A percentile compares a stretch with the other conserved stretches of the same genome.
phyloP scores from a whole-genome alignment of 2,888 invertebrate genomes.

The Proisotoma minuta region DNA sequence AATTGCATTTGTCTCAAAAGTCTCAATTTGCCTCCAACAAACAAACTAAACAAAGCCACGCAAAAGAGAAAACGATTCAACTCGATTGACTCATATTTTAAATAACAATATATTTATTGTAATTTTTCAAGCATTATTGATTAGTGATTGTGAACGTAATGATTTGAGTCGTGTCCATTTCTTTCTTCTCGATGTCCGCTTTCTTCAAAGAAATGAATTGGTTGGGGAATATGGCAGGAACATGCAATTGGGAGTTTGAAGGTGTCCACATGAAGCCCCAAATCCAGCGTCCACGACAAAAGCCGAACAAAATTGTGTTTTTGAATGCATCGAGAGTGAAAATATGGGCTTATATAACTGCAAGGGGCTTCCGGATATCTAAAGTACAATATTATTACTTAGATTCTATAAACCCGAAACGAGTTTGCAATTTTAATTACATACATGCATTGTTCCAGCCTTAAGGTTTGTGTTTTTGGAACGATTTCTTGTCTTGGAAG shows the following conservation, averaged over 20 bases:
- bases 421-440: slow-evolving; percentile 19
- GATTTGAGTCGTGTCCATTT: slow-evolving; percentile 23
- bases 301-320: slow-evolving; percentile 51
- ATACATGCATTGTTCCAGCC: slow-evolving; percentile 52
- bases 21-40: too few relatives aligned
- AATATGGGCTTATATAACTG: slow-evolving; percentile 50
- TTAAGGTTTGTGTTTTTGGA: slow-evolving; percentile 49
- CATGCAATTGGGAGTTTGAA: slow-evolving; percentile 48
- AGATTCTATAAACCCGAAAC: background rate
- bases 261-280: slow-evolving; percentile 50
- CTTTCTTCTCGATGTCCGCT: slow-evolving; percentile 24
- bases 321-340: slow-evolving; percentile 50
- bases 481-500: slow-evolving; percentile 1
- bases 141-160: too few relatives aligned
- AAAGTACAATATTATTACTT: slow-evolving; percentile 1
- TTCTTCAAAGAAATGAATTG: slow-evolving; percentile 35
- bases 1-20: too few relatives aligned
- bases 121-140: too few relatives aligned
- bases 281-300: slow-evolving; percentile 50
- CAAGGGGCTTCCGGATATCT: slow-evolving; percentile 47
- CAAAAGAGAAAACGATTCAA: too few relatives aligned
- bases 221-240: slow-evolving; percentile 41
- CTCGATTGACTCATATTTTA: too few relatives aligned
- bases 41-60: too few relatives aligned
- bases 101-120: too few relatives aligned